phyloP scores from a whole-genome alignment of 2,797 vertebrate species.

The Molossus molossus region DNA sequence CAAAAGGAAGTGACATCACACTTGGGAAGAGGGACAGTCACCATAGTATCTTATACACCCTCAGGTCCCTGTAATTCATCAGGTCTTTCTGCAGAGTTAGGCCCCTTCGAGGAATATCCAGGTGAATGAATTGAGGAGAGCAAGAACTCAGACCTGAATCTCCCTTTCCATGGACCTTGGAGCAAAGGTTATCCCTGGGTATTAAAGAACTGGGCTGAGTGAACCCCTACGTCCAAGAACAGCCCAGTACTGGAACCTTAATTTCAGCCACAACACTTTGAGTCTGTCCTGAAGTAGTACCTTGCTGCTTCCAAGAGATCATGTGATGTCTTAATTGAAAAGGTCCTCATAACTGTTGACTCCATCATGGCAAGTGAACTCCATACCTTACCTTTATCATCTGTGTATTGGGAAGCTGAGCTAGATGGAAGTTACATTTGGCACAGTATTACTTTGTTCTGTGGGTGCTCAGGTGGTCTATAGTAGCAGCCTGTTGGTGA shows the following conservation, averaged over 20 bases:
- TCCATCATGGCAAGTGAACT: neutral
- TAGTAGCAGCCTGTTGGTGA: neutral
- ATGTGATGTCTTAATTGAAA: neutral
- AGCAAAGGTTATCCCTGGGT: neutral
- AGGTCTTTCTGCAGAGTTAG: neutral
- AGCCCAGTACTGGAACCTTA: neutral
- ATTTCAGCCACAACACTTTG: neutral
- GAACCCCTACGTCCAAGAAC: neutral
- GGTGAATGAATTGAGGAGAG: neutral
- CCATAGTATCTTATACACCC: neutral
- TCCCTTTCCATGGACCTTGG: neutral
- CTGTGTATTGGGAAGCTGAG: neutral
- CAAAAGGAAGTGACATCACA: constrained; percentile 63
- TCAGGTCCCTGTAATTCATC: neutral
- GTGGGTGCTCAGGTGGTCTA: neutral
- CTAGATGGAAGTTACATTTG: neutral
- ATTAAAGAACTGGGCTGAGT: neutral
- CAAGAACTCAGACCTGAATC: neutral
- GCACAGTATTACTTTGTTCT: neutral
- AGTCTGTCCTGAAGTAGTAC: neutral
- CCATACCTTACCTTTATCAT: neutral
- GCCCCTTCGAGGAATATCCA: neutral
- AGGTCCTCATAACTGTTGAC: neutral
- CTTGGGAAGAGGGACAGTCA: neutral
- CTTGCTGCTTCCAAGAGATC: neutral